These are phyloP conservation scores for Cygnus olor DNA, from an alignment of 2,797 vertebrate species.

Conservation along the genomic window DNA sequence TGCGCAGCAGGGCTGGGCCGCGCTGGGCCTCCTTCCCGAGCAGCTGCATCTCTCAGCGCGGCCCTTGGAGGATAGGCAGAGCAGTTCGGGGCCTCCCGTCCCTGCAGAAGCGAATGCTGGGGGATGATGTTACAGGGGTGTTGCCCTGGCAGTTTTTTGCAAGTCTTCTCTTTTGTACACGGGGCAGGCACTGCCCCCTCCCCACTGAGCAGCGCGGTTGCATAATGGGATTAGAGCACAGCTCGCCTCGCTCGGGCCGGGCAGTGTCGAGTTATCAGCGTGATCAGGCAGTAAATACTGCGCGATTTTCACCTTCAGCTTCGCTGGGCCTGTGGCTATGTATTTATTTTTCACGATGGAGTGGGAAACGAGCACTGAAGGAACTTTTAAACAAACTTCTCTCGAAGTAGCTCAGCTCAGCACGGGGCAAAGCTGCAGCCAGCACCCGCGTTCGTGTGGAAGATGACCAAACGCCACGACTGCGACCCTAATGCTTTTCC, in stretches of 20 bases:
- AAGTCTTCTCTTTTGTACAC: conserved; percentile 13
- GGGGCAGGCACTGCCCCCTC: neutral
- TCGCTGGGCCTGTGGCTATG: neutral
- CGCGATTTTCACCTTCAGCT: neutral
- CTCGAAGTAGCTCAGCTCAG: neutral
- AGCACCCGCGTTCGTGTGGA: accelerated
- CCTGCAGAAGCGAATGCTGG: neutral
- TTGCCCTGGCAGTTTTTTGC: conserved; percentile 2
- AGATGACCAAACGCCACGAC: neutral
- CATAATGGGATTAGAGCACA: neutral
- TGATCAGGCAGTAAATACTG: neutral
- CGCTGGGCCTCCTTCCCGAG: neutral
- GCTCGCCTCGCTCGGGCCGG: neutral
- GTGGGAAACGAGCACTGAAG: neutral
- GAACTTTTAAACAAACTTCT: accelerated
- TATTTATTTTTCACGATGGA: neutral
- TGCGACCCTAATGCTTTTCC: too few species aligned
- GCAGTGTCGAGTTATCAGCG: neutral
- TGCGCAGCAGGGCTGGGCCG: neutral
- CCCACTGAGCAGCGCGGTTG: neutral
- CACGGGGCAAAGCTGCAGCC: neutral
- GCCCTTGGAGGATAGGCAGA: neutral
- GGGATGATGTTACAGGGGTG: conserved; percentile 58
- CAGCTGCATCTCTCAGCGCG: neutral
- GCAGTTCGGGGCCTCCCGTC: conserved; percentile 20